A percentile compares a stretch with the other conserved stretches of the same genome.
These are phyloP conservation scores for Anas platyrhynchos DNA, from an alignment of 2,113 vertebrate species.

Conservation along the genomic window DNA sequence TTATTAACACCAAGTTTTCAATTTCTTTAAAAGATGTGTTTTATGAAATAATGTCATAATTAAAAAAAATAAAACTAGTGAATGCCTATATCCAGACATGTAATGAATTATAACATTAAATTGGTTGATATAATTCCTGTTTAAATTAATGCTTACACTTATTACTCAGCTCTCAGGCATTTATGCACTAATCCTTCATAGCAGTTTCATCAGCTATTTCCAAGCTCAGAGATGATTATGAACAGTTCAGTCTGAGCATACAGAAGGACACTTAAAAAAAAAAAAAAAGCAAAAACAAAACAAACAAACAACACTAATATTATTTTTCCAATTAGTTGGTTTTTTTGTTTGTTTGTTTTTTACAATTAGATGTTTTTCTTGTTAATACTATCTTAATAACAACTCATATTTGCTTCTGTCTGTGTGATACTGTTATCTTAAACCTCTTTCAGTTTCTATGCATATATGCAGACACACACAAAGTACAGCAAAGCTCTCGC, in stretches of 20 bases:
- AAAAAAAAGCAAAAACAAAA: too few species aligned
- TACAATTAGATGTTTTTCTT: neutral
- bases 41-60: neutral
- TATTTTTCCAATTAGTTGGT: neutral
- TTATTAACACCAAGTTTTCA: neutral
- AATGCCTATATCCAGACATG: neutral
- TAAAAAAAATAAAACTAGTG: neutral
- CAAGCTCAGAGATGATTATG: neutral
- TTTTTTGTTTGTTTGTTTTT: too few species aligned
- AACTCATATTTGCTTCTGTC: neutral
- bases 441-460: fast-evolving
- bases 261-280: too few species aligned
- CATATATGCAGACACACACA: fast-evolving
- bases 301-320: neutral
- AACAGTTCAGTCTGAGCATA: neutral
- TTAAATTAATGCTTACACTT: neutral
- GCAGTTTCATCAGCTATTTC: neutral
- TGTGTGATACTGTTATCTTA: neutral
- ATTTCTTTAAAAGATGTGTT: neutral
- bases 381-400: neutral
- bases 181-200: neutral
- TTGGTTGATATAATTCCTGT: neutral
- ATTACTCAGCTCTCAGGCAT: neutral
- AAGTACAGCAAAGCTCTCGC: neutral
- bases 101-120: neutral